Evolutionary conservation across 1,140 invertebrate genomes (phyloP), one percentile per base, ranked within the genome.

Genomic region (Cydia amplana): DNA sequence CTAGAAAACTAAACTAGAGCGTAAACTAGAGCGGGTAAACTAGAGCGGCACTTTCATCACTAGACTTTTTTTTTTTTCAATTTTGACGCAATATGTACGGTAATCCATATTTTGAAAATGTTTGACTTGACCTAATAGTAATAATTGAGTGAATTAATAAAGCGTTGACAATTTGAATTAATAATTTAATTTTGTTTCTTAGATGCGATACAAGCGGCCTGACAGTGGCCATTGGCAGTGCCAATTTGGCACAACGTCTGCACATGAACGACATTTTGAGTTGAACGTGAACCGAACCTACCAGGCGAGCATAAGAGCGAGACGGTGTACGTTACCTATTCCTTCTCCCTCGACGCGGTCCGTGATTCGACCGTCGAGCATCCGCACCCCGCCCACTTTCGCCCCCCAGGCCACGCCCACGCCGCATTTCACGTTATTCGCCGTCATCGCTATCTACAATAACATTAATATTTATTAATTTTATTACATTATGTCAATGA

Each of bases 301-400:
- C 82, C 72, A 89, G 83, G 86, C 73, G 12, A 20, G n/a, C 81
- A 89, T 84, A 79, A 83, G 73, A 32, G 43, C 78, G 75, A 51
- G 73, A n/a, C 75, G 73, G 23, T 49, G 74, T 75, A 70, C 18
- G 76, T 12, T 81, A 93, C 93, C 92, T 67, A 97, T 92, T 9
- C 96, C 96, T 83, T 95, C 95, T 7, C 96, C 97, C 93, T 99
- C 98, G 3, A 98, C 94, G 23, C 96, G 94, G 91, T 99, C 98
- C 76, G 96, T 97, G n/a, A 98, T 96, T 78, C 95, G 93, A 7
- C 98, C 98, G 89, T 99, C 98, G 76, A 99, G 94, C 94, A 99
- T 96, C 79, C 98, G 96, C 6, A 99, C 95, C 78, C 97, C 98
- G 80, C 97, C 97, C 78, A 98, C 95, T 84, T 93, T 95, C 0